These are phyloP conservation scores for Archegozetes longisetosus DNA, from an alignment of 1,140 invertebrate species.

Conservation along the genomic window DNA sequence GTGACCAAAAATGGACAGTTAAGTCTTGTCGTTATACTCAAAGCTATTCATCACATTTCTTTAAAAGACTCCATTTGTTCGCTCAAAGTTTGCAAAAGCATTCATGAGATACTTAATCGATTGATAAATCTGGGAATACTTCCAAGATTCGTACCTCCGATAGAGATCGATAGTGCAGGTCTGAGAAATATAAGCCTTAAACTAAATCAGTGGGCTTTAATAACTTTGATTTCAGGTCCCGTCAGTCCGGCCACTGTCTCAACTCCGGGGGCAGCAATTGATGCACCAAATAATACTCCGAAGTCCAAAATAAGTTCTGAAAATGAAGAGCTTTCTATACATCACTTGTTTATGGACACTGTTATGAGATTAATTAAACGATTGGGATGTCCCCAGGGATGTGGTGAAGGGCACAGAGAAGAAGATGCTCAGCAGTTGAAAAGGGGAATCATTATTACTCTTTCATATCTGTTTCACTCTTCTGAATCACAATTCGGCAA, in stretches of 20 bases:
- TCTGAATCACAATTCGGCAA: conserved; percentile 36
- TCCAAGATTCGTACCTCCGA: conserved; percentile 19
- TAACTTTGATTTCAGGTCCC: no score
- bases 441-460: conserved; percentile 17
- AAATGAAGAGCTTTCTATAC: conserved; percentile 26
- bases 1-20: conserved; percentile 89
- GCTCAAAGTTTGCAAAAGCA: conserved; percentile 67
- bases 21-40: conserved; percentile 73
- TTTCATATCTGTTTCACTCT: conserved; percentile 18
- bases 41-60: conserved; percentile 69
- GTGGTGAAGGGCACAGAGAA: conserved; percentile 42
- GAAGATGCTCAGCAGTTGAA: conserved; percentile 20
- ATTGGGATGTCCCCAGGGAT: conserved; percentile 80
- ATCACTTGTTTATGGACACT: conserved; percentile 36
- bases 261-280: not conserved
- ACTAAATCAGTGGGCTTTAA: no score
- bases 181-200: no score
- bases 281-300: conserved; percentile 5
- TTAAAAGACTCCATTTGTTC: conserved; percentile 55
- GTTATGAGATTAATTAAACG: conserved; percentile 56
- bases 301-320: conserved; percentile 12
- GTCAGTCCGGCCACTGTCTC: not conserved
- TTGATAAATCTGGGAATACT: conserved; percentile 68
- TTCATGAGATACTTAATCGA: conserved; percentile 72
- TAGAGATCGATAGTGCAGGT: not conserved